Base-by-base conservation (phyloP, 37 sponge, comb jelly and placozoan species). In the Tethya wilhelma region DNA sequence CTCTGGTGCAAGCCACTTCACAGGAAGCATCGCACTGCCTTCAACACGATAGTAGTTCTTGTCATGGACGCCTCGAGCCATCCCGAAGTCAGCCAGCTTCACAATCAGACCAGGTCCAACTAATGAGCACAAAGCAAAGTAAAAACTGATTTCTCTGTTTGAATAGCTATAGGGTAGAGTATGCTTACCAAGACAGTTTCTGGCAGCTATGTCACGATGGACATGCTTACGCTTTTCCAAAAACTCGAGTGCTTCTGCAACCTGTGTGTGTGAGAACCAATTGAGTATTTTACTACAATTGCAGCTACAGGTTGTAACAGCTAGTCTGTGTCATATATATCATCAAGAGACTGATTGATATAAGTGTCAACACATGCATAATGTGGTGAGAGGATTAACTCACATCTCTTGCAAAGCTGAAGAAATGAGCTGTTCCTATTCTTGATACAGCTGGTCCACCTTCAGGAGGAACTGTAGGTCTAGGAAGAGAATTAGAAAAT, bases 81-180 rank as follows among this genome's bases (percentile, higher is more conserved):
- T 44, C n/a, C 89, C 89, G 82, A 88, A 88, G 71, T 88, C 89
- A 38, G 89, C 89, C 30, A 88, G 7, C 34, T 88, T 88, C 28
- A 88, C 64, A 39, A 30, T 28, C 36, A 87, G 43, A 23, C 53
- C 44, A 44, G 59, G 26, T 11, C 88, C 88, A 65, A 87, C 88
- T 87, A 43, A 25, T 59, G 3, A 44, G 8, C 39, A 36, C 7
- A 60, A 6, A 36, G 34, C 9, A 37, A 8, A 67, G 38, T 67
- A 19, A 5, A 68, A 9, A 68, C 41, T 11, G 9, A 68, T 23
- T 37, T 37, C 14, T 7, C 9, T 34, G 33, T 68, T 68, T 14
- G 9, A 49, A 49, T 14, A 17, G 14, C 8, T 34, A 34, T 14
- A 68, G 4, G 23, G 38, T 12, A 56, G 11, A 40, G 34, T 1